Evolutionary conservation across 2,113 vertebrate genomes (phyloP).

Genomic region (Hydrolagus affinis): DNA sequence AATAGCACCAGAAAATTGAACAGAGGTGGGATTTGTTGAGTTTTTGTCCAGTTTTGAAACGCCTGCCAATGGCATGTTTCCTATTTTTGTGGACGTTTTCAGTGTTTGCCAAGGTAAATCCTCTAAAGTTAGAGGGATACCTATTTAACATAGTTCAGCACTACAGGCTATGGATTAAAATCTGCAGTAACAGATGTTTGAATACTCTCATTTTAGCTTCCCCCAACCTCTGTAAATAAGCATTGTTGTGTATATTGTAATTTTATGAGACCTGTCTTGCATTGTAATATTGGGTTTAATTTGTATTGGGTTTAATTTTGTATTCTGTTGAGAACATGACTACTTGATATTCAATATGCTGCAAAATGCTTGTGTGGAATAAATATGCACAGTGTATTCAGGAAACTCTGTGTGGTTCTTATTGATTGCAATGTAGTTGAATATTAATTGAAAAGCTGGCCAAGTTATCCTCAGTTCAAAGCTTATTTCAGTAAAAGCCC

Average conservation of each 20-base stretch:
- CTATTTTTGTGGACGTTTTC: neutral
- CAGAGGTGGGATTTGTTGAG: neutral
- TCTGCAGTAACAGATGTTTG: slow-evolving; percentile 1
- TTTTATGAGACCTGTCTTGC: slow-evolving; percentile 24
- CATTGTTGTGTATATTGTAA: slow-evolving; percentile 31
- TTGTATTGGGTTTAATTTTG: slow-evolving; percentile 14
- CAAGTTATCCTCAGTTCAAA: neutral
- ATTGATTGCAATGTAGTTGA: neutral
- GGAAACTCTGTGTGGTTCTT: neutral
- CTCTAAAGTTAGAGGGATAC: neutral
- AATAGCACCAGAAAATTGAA: slow-evolving; percentile 15
- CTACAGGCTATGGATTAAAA: neutral
- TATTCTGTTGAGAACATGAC: slow-evolving; percentile 24
- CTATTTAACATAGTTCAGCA: slow-evolving; percentile 7
- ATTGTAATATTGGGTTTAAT: slow-evolving; percentile 27
- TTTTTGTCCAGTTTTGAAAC: slow-evolving; percentile 12
- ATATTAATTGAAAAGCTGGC: neutral
- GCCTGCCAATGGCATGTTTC: neutral
- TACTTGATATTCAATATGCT: slow-evolving; percentile 28
- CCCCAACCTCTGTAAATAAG: slow-evolving; percentile 3
- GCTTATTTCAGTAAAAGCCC: no score
- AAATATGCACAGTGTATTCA: slow-evolving; percentile 5
- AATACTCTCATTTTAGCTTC: slow-evolving; percentile 9
- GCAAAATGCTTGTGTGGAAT: slow-evolving; percentile 3
- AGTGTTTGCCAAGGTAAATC: slow-evolving; percentile 1